phyloP scores from a whole-genome alignment of 2,113 vertebrate genomes.

The Catharus minimus region DNA sequence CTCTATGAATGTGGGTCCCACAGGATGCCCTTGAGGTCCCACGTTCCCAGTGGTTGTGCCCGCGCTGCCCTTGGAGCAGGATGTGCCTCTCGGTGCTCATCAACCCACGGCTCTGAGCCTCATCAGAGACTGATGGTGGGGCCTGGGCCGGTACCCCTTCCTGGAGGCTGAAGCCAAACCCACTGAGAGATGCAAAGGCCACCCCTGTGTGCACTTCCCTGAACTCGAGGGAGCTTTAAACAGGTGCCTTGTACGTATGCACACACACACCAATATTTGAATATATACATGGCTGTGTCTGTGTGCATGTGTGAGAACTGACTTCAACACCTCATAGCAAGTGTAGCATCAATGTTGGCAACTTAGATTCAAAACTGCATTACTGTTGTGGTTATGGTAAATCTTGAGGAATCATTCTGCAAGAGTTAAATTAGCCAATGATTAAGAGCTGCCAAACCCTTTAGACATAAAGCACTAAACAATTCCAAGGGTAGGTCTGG shows the following conservation, averaged over 20 bases:
- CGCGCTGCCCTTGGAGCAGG: neutral
- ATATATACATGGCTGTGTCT: too few relatives aligned
- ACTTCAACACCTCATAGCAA: neutral
- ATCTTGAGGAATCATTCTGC: neutral
- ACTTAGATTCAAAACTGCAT: neutral
- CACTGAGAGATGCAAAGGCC: neutral
- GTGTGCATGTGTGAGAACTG: neutral
- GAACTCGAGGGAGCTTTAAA: rapidly evolving
- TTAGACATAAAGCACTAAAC: neutral
- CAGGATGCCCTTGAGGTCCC: rapidly evolving
- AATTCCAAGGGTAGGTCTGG: neutral
- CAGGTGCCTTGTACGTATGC: rapidly evolving
- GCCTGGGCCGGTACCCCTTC: too few relatives aligned
- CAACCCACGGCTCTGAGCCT: neutral
- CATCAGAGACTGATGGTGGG: rapidly evolving
- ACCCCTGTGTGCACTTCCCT: rapidly evolving
- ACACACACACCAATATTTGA: too few relatives aligned
- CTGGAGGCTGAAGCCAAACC: neutral
- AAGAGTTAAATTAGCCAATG: neutral
- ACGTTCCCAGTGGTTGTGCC: neutral
- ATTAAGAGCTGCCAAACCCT: neutral
- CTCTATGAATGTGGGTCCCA: rapidly evolving
- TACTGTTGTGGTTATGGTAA: neutral
- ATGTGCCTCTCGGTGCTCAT: neutral
- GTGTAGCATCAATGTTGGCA: neutral